Base-by-base conservation (phyloP, 2,113 vertebrate genomes). In the Hippoglossus stenolepis region DNA sequence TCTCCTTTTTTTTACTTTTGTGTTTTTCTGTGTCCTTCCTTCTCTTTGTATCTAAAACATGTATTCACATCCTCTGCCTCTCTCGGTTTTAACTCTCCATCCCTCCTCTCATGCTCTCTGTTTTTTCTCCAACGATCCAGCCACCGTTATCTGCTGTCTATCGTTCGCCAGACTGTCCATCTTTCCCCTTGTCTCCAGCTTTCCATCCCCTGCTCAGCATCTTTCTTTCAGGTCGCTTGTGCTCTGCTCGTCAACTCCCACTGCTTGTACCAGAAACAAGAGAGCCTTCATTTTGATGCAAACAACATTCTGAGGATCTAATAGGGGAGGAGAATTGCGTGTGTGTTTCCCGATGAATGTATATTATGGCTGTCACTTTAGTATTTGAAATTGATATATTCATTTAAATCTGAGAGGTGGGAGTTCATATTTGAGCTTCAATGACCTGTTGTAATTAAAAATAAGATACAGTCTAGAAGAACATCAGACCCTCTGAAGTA, bases 21-120 rank as follows among this genome's bases (percentile, higher is more conserved):
- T 63, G 20, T 45, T 7, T 38, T n/a, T 38, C 58, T 79, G 64
- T 79, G 60, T 84, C 45, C 23, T 62, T 71, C 31, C 67, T 80
- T 77, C 17, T 73, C 38, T 70, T 66, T 75, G 40, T 77, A 31
- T 63, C 21, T 67, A 0, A 13, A 60, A 24, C 4, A 0, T 5
- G 63, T 49, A 53, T 61, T 60, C 26, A 66, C 35, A 72, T 60
- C 45, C 59, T 61, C 43, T 13, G 2, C 35, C 7, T 35, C 35
- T 38, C 35, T 38, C 6, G 0, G 6, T 31, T 31, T 6, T 31
- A 31, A 31, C 31, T 7, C 31, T 7, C 31, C 31, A 31, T 7
- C 6, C 31, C 31, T 31, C 6, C 31, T 31, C 28, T 14, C 40
- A 59, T 43, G 43, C 31, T 56, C 63, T 18, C 13, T 3, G 11